Percentiles rank a stretch among this genome's conserved stretches.
Evolutionary conservation across 2,113 vertebrate genomes (phyloP).

Genomic region (Anarhynchus alexandrinus): DNA sequence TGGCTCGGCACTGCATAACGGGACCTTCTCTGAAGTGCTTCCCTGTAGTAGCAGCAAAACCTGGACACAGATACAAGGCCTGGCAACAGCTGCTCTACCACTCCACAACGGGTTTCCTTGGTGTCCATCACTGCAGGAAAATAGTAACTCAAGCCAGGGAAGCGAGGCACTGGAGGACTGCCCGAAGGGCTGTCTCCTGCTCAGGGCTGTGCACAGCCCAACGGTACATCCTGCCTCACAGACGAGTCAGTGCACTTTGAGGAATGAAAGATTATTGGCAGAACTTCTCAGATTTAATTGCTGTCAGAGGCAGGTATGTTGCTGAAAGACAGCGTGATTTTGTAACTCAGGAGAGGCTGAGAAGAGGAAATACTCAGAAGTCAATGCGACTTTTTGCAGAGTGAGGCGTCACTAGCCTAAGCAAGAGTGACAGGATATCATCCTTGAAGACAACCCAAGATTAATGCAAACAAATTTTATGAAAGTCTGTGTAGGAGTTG

Average conservation of each 20-base stretch:
- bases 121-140: not conserved
- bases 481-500: not conserved
- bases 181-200: not conserved
- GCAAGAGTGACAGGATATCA: not conserved
- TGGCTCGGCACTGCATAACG: accelerated
- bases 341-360: not conserved
- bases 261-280: not conserved
- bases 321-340: not conserved
- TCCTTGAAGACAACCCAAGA: not conserved
- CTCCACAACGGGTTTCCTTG: not conserved
- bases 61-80: not conserved
- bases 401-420: not conserved
- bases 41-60: not conserved
- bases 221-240: not conserved
- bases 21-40: not conserved
- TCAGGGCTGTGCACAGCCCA: not conserved
- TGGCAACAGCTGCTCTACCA: not conserved
- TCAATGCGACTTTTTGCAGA: not conserved
- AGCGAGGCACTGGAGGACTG: accelerated
- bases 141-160: not conserved
- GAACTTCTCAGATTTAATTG: not conserved
- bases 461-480: not conserved
- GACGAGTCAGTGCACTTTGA: not conserved
- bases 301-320: not conserved
- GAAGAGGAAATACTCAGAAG: not conserved